phyloP scores from a whole-genome alignment of 1,140 invertebrate genomes.

The Dendrolimus kikuchii region DNA sequence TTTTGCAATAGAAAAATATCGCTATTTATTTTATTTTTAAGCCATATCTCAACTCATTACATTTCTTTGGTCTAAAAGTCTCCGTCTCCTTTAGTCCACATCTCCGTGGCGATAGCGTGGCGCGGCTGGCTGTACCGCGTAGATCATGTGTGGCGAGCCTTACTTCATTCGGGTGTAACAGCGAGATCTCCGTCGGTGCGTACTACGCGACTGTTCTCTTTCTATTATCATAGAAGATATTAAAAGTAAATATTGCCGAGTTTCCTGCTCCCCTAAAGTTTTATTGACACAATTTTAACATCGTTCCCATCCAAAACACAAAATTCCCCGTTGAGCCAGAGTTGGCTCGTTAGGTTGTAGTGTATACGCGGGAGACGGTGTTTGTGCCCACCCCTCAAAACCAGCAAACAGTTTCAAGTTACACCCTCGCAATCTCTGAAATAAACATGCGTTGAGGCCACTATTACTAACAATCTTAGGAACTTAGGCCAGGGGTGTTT shows the following conservation, averaged over 20 bases:
- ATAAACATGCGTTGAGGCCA: conserved; percentile 47
- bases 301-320: conserved; percentile 16
- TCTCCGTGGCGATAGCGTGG: no score
- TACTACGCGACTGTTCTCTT: conserved; percentile 20
- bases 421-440: conserved; percentile 49
- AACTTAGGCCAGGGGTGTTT: conserved; percentile 32
- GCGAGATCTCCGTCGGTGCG: conserved; percentile 24
- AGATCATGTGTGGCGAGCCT: no score
- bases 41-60: no score
- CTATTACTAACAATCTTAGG: conserved; percentile 42
- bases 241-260: conserved; percentile 28
- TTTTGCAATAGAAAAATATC: no score
- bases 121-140: no score
- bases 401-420: conserved; percentile 50
- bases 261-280: conserved; percentile 23
- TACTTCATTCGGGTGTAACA: conserved; percentile 18
- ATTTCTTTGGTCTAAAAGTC: no score
- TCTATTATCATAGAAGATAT: conserved; percentile 16
- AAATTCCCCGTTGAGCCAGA: conserved; percentile 34
- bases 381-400: conserved; percentile 43
- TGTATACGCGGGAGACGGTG: conserved; percentile 30
- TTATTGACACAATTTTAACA: conserved; percentile 24
- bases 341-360: conserved; percentile 48
- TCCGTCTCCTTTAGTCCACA: no score
- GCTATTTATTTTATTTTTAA: no score